Evolutionary conservation across 2,888 invertebrate genomes (phyloP), one percentile per base, ranked within the genome.

Genomic region (Physocephala rufipes): DNA sequence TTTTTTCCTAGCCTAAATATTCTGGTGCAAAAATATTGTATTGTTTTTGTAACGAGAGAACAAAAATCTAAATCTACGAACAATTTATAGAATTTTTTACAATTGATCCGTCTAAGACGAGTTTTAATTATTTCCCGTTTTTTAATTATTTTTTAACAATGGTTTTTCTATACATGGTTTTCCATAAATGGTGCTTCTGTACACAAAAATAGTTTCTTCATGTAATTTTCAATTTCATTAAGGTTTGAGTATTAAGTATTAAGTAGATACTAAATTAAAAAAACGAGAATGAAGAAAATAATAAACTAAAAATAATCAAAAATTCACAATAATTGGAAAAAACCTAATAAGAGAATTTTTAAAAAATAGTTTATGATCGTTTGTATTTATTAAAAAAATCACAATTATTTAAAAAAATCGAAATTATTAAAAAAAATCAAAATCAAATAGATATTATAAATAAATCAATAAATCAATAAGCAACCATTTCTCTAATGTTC

Each of bases 261-360:
- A n/a, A n/a, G n/a, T n/a, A n/a, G n/a, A n/a, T n/a, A n/a, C n/a
- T n/a, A n/a, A n/a, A n/a, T n/a, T n/a, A n/a, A n/a, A n/a, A n/a
- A n/a, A n/a, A n/a, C n/a, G n/a, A n/a, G n/a, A n/a, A n/a, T n/a
- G n/a, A n/a, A n/a, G n/a, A n/a, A n/a, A n/a, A n/a, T n/a, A n/a
- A n/a, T n/a, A n/a, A n/a, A n/a, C n/a, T n/a, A n/a, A n/a, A n/a
- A n/a, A n/a, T n/a, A n/a, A n/a, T n/a, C n/a, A n/a, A n/a, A n/a
- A n/a, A n/a, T n/a, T n/a, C n/a, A n/a, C n/a, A n/a, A n/a, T 67
- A 59, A 49, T 59, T 70, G 71, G 55, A 67, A 66, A 73, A n/a
- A n/a, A n/a, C n/a, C 21, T 55, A 55, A 15, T n/a, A 9, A n/a
- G 19, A 7, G 13, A 55, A 55, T 55, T 55, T 45, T 9, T 45